Evolutionary conservation across 92 coral and sea anemone genomes (phyloP), one percentile per base, ranked within the genome.

Genomic region (Porites lobata): DNA sequence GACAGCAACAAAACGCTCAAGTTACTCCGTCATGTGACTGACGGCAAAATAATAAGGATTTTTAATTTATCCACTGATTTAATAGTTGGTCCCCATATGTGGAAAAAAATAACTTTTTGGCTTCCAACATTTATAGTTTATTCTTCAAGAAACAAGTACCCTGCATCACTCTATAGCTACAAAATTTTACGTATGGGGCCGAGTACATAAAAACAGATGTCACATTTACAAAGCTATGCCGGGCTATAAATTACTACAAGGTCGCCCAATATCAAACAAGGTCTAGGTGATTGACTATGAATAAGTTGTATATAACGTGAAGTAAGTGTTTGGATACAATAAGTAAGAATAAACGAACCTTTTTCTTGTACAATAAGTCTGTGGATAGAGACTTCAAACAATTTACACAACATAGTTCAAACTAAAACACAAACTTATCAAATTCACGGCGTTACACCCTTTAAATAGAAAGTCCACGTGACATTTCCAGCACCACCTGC

Each of bases 401-500:
- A 14, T 83, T 17, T 61, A 15, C 54, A 75, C 50, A 72, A 76
- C 62, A 77, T 12, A 2, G 19, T 61, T 59, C 61, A 56, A 56
- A 61, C 69, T 20, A 24, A 43, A 26, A 18, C 13, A 21, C 20
- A 22, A 58, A 38, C 24, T 29, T 18, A 5, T 68, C 72, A 51
- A 52, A 62, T 29, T 89, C 38, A 95, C 24, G 98, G 96, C 51
- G 96, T 95, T 56, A 91, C 80, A 12, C 99, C 99, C 85, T 94
- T 97, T 15, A 97, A 86, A 58, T 97, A 97, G 77, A 89, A 97
- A 1, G 96, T 96, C 99, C 99, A 97, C 47, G 95, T 84, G 14
- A 91, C 91, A 87, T 96, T 97, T 47, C 96, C 98, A 11, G 96
- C 92, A 18, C 96, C 98, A 38, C 97, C 96, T 29, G 98, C 96